Conservation (phyloP, 2,797 vertebrate species). For the Sebastes nivosus region DNA sequence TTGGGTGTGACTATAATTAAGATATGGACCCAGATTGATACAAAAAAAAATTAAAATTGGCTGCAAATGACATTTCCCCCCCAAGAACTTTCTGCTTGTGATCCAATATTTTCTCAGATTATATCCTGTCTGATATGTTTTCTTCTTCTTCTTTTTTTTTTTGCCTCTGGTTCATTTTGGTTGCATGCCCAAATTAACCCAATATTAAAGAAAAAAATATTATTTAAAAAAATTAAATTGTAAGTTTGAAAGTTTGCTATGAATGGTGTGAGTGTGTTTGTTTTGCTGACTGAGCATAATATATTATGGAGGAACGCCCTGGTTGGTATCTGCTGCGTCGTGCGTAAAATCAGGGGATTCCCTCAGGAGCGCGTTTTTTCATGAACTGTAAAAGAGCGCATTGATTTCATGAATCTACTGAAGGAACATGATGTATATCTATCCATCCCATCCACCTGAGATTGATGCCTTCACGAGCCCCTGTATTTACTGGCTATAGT, state of each 20-base stretch:
- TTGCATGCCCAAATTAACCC: neutral
- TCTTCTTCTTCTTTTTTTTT: neutral
- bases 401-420: neutral
- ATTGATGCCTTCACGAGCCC: neutral
- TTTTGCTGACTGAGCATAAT: slow-evolving; percentile 53
- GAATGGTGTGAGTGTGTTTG: neutral
- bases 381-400: neutral
- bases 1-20: neutral
- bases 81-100: neutral
- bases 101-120: neutral
- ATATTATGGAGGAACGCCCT: slow-evolving; percentile 26
- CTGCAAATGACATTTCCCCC: neutral
- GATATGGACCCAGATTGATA: neutral
- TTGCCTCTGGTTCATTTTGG: neutral
- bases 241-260: neutral
- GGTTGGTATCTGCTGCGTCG: slow-evolving; percentile 6
- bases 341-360: slow-evolving; percentile 65
- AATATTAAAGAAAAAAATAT: neutral
- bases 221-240: neutral
- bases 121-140: neutral
- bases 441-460: neutral
- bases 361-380: slow-evolving; percentile 18
- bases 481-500: neutral
- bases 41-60: too few species aligned
- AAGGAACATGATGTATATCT: neutral